Conservation (phyloP, 2,113 vertebrate species). For the Cygnus buccinator region DNA sequence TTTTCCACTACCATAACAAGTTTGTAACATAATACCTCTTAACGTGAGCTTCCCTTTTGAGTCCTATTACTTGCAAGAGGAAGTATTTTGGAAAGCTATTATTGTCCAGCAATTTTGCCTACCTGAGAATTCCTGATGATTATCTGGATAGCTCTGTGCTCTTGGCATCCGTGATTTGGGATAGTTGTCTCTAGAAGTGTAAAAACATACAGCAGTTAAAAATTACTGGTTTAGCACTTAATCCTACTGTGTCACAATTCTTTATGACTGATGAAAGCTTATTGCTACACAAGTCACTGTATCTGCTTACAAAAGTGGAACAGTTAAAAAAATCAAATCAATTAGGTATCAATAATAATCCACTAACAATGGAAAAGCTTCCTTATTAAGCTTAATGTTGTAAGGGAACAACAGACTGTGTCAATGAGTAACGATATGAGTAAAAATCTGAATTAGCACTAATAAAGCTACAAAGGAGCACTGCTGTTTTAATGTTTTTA, state of each 20-base stretch:
- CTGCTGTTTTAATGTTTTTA: not conserved
- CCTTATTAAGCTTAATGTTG: not conserved
- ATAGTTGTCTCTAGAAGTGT: conserved; percentile 87
- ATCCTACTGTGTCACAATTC: not conserved
- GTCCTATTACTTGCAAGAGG: not conserved
- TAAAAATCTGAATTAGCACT: conserved; percentile 5
- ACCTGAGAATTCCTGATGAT: conserved; percentile 98
- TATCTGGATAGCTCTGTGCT: conserved; percentile 98
- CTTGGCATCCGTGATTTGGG: conserved; percentile 96
- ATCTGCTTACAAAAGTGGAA: not conserved
- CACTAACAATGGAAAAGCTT: not conserved
- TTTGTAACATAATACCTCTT: not conserved
- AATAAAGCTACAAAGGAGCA: not conserved
- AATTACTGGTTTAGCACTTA: not conserved
- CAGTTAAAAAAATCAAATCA: not conserved
- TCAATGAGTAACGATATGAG: conserved; percentile 29
- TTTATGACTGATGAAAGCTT: not conserved
- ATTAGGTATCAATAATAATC: not conserved
- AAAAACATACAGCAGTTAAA: conserved; percentile 52
- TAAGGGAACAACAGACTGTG: conserved; percentile 3
- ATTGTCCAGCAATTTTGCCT: not conserved
- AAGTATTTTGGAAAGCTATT: not conserved
- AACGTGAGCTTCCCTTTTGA: not conserved
- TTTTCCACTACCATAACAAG: not conserved
- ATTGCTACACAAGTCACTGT: not conserved